A percentile compares a stretch with the other conserved stretches of the same genome.
Evolutionary conservation across 2,113 vertebrate species (phyloP).

Genomic region (Mionectes macconnelli): DNA sequence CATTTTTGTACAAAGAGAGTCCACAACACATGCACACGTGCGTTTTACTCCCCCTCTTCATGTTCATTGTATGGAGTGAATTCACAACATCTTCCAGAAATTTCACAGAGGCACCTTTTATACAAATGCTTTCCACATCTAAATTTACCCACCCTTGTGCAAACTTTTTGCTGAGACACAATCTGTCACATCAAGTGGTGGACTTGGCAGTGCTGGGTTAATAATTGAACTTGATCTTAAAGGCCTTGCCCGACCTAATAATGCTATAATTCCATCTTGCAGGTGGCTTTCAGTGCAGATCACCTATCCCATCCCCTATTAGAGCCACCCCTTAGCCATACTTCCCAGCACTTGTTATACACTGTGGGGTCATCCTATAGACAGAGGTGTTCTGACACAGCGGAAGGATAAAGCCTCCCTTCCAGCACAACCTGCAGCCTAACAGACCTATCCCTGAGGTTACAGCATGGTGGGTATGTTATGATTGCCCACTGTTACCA

Average conservation of each 20-base stretch:
- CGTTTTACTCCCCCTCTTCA: neutral
- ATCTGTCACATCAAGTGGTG: neutral
- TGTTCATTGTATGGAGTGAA: accelerated
- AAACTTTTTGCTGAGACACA: neutral
- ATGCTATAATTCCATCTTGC: neutral
- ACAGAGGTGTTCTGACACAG: neutral
- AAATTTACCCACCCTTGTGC: neutral
- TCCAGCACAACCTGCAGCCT: neutral
- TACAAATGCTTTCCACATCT: neutral
- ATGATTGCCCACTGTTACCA: accelerated
- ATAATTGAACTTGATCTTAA: neutral
- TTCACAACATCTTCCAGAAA: neutral
- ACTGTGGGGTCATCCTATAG: accelerated
- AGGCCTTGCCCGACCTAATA: neutral
- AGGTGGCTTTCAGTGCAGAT: neutral
- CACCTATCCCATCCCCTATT: accelerated
- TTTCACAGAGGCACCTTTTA: neutral
- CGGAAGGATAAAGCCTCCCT: neutral
- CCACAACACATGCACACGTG: accelerated
- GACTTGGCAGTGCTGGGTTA: neutral
- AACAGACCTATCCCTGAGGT: neutral
- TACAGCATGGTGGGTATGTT: accelerated
- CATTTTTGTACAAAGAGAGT: neutral
- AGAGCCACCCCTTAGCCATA: neutral
- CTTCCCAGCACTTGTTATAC: accelerated